phyloP scores from a whole-genome alignment of 2,113 vertebrate species.

The Calyptommatus sinebrachiatus region DNA sequence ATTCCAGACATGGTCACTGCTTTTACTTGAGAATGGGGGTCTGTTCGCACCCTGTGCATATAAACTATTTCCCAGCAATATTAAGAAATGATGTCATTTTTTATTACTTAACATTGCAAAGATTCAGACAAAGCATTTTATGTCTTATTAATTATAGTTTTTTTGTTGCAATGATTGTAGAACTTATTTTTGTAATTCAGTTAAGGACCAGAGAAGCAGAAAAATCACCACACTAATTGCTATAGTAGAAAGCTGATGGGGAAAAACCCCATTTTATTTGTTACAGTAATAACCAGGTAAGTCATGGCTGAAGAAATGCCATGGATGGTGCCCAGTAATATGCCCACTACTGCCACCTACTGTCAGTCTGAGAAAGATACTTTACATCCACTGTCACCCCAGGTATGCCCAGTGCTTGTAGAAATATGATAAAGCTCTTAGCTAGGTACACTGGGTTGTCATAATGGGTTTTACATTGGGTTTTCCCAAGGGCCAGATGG shows the following conservation, averaged over 20 bases:
- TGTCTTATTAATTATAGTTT: slow-evolving; percentile 7
- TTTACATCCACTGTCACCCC: too few species aligned
- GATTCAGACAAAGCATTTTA: slow-evolving; percentile 6
- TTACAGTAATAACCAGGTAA: too few species aligned
- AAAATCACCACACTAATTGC: background rate
- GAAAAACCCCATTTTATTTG: background rate
- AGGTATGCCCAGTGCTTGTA: too few species aligned
- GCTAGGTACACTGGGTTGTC: too few species aligned
- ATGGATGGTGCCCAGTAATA: too few species aligned
- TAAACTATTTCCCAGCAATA: slow-evolving; percentile 27
- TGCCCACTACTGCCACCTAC: too few species aligned
- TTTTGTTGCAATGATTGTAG: background rate
- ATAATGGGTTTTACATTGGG: too few species aligned
- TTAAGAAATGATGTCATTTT: slow-evolving; percentile 16
- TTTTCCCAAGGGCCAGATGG: too few species aligned
- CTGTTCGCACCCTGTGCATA: background rate
- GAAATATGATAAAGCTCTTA: too few species aligned
- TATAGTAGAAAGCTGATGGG: background rate
- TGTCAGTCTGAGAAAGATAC: too few species aligned
- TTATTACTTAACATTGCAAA: slow-evolving; percentile 21
- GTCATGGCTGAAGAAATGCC: too few species aligned
- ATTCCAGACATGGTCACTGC: slow-evolving; percentile 8
- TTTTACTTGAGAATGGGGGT: slow-evolving; percentile 15
- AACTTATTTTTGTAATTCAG: background rate
- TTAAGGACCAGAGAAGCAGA: background rate